phyloP scores from a whole-genome alignment of 2,888 invertebrate species.

The Coenonympha arcania region DNA sequence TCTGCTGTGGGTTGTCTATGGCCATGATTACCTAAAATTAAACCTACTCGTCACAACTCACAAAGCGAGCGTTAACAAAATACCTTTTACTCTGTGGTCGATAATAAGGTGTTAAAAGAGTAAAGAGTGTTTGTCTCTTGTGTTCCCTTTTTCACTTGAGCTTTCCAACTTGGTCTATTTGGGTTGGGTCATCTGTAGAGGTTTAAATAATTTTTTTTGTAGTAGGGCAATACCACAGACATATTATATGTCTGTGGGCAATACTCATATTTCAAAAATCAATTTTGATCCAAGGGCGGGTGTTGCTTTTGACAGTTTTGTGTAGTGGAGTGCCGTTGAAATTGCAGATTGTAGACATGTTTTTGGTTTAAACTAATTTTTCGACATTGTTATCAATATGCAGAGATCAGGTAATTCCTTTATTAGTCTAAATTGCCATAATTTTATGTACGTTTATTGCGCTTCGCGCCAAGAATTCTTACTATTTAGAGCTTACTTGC shows the following conservation, averaged over 20 bases:
- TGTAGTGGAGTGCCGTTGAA: constrained; percentile 45
- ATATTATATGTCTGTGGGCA: no score
- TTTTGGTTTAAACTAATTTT: constrained; percentile 55
- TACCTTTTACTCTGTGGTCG: no score
- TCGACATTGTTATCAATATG: constrained; percentile 49
- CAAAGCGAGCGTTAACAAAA: no score
- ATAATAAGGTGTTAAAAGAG: no score
- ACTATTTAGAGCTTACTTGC: not conserved
- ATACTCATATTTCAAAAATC: constrained; percentile 58
- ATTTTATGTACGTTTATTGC: not conserved
- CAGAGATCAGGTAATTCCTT: constrained; percentile 64
- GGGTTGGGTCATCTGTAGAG: not conserved
- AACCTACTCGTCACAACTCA: no score
- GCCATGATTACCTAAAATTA: no score
- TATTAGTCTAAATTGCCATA: not conserved
- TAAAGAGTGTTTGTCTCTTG: no score
- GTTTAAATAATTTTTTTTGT: not conserved
- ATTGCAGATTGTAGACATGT: constrained; percentile 60
- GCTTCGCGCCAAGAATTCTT: constrained; percentile 20
- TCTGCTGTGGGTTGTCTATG: no score
- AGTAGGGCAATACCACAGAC: not conserved
- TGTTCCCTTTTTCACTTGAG: no score
- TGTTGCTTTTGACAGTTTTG: constrained; percentile 62
- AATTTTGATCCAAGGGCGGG: constrained; percentile 64
- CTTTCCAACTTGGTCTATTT: no score